phyloP scores from a whole-genome alignment of 1,140 invertebrate species.

The Drusus annulatus region DNA sequence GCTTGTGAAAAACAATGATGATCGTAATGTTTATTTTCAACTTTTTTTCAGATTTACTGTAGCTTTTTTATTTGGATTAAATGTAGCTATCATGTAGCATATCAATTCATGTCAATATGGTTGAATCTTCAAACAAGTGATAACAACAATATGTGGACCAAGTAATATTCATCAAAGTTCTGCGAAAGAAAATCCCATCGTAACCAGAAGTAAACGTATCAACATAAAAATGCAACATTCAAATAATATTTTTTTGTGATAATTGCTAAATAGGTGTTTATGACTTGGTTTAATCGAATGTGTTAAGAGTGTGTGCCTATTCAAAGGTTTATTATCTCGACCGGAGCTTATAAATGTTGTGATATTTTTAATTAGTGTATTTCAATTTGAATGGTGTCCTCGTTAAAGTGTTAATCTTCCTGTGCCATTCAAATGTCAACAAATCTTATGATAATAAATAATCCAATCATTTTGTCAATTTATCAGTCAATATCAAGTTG shows the following conservation, averaged over 20 bases:
- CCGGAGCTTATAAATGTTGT: constrained; percentile 56
- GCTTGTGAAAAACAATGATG: no score
- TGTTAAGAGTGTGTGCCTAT: constrained; percentile 28
- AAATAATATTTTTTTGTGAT: neutral
- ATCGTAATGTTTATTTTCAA: neutral
- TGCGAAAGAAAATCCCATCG: no score
- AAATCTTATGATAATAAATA: constrained; percentile 51
- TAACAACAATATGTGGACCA: constrained; percentile 11
- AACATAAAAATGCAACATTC: neutral
- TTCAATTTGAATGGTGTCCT: constrained; percentile 27
- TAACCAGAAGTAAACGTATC: neutral
- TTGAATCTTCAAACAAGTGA: neutral
- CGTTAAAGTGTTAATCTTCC: constrained; percentile 28
- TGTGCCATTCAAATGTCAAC: constrained; percentile 33
- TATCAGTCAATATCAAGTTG: constrained; percentile 15
- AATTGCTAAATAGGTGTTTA: neutral
- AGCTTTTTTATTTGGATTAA: constrained; percentile 1
- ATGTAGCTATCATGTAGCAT: neutral
- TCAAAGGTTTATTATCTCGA: constrained; percentile 8
- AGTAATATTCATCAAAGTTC: neutral
- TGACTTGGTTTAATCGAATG: neutral
- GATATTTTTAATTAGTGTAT: constrained; percentile 57
- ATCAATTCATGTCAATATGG: neutral
- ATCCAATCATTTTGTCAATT: constrained; percentile 30
- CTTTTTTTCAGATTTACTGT: constrained; percentile 3